Evolutionary conservation across 2,113 vertebrate species (phyloP), one percentile per base, ranked within the genome.

Genomic region (Acinonyx jubatus): DNA sequence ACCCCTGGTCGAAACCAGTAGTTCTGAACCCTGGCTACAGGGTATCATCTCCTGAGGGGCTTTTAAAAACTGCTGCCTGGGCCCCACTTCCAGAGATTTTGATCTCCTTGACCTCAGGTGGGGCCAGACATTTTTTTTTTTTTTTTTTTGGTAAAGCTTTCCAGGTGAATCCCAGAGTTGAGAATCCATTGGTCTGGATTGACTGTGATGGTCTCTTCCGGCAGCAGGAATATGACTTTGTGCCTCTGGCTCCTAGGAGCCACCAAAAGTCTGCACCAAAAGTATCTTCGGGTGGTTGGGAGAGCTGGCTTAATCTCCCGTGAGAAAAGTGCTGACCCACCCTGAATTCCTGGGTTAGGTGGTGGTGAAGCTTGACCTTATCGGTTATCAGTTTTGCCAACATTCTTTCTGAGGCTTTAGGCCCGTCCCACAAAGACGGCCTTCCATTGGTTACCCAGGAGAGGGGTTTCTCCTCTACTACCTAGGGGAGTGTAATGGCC

Each of bases 261-360:
- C 74, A 52, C 82, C 83, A 13, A 25, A 27, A 50, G 79, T 74
- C 87, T 92, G 38, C 48, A 83, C 38, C 25, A 10, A 19, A 84
- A 91, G 96, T 95, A 36, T 91, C 81, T 81, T n/a, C 14, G 10
- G 89, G 89, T 94, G 96, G 71, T 89, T 97, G 85, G 93, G 96
- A 96, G 91, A 97, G 95, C 29, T 1, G 4, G 74, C 86, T 89
- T 97, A 97, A 97, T 92, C 91, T 97, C 84, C n/a, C 45, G 33
- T 96, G 98, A 93, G 93, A 97, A 98, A 98, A 93, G 92, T 89
- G 79, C 94, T 94, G 95, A 95, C 90, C 94, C 89, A 48, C 87
- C 96, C 89, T 89, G 92, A 88, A 92, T 97, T 97, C 98, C 93
- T 96, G 92, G 82, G 86, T 82, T 79, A 96, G 96, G 96, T 96